A percentile compares a stretch with the other conserved stretches of the same genome.
Conservation (phyloP, 2,888 invertebrate species). For the Sesamia inferens region DNA sequence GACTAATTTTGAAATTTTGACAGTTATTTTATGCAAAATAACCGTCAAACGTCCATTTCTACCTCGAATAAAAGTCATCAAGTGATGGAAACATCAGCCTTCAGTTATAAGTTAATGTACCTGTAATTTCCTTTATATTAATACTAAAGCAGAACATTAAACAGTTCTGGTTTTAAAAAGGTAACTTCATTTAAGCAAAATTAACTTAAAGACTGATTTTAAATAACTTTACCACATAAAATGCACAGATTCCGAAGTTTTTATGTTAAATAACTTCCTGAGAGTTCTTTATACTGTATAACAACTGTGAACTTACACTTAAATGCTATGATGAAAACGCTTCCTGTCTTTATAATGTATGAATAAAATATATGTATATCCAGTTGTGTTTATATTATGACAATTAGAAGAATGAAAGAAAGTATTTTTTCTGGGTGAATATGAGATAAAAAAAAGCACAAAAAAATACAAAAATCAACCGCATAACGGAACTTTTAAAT, state of each 20-base stretch:
- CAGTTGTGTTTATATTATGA: background rate
- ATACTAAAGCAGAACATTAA: conserved; percentile 9
- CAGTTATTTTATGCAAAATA: no score
- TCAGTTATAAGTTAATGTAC: background rate
- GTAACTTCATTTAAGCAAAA: conserved; percentile 31
- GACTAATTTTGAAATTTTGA: no score
- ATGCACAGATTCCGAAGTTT: conserved; percentile 45
- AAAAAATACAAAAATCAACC: no score
- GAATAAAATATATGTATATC: conserved; percentile 41
- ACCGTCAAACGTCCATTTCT: no score
- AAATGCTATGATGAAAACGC: conserved; percentile 11
- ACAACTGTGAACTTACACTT: conserved; percentile 44
- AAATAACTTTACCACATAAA: conserved; percentile 45
- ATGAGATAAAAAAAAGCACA: no score
- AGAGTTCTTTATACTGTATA: conserved; percentile 47
- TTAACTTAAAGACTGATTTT: conserved; percentile 48
- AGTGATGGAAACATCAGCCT: no score
- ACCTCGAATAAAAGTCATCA: no score
- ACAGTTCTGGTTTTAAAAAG: conserved; percentile 28
- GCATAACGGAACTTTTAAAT: no score
- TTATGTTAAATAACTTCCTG: conserved; percentile 40
- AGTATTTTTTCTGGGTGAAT: no score
- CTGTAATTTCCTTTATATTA: background rate
- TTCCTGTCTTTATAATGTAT: conserved; percentile 34
- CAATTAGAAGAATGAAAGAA: no score